Percentiles rank a stretch among this genome's conserved stretches.
Evolutionary conservation across 2,888 invertebrate genomes (phyloP).

Genomic region (Dendrolimus pini): DNA sequence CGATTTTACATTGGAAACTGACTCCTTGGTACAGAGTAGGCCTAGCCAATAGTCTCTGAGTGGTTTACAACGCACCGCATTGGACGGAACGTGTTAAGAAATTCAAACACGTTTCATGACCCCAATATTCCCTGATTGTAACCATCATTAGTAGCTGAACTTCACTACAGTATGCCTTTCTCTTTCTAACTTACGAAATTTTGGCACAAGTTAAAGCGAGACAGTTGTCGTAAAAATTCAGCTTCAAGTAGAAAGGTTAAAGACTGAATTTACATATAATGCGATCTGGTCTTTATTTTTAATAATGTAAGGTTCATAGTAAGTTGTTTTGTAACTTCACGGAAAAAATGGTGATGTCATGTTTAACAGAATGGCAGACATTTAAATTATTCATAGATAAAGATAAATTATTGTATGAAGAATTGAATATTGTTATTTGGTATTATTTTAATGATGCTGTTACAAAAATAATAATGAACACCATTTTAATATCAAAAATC

Average conservation of each 20-base stretch:
- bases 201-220: slow-evolving; percentile 35
- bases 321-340: slow-evolving; percentile 15
- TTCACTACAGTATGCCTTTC: slow-evolving; percentile 32
- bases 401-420: background rate
- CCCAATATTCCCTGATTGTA: slow-evolving; percentile 45
- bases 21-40: slow-evolving; percentile 41
- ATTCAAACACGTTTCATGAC: slow-evolving; percentile 74
- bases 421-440: too few species aligned
- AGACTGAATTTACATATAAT: slow-evolving; percentile 7
- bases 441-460: too few species aligned
- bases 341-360: background rate
- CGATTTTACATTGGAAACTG: slow-evolving; percentile 39
- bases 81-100: slow-evolving; percentile 69
- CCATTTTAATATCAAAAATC: background rate
- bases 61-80: slow-evolving; percentile 57
- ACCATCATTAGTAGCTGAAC: slow-evolving; percentile 15
- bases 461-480: too few species aligned
- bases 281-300: background rate
- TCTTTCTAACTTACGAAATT: slow-evolving; percentile 35
- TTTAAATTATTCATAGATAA: background rate
- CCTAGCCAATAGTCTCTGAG: slow-evolving; percentile 57
- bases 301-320: slow-evolving; percentile 7
- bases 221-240: slow-evolving; percentile 31
- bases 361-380: slow-evolving; percentile 1
- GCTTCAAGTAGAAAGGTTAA: slow-evolving; percentile 32